Conservation (phyloP, 2,888 invertebrate genomes). For the Macrosiphum euphorbiae region DNA sequence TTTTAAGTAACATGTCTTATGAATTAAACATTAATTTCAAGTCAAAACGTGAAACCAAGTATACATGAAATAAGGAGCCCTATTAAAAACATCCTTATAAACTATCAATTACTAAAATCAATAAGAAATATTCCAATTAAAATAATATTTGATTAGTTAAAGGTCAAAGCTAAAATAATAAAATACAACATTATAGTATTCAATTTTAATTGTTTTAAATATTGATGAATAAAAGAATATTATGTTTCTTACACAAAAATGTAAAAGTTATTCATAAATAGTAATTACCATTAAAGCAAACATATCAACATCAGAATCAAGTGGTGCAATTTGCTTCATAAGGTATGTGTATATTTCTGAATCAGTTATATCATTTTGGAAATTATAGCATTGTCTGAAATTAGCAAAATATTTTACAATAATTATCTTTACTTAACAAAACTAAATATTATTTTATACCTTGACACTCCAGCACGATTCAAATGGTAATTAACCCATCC, state of each 20-base stretch:
- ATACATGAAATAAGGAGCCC: too few relatives aligned
- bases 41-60: too few relatives aligned
- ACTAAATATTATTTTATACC: constrained; percentile 66
- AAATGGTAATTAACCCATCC: constrained; percentile 99
- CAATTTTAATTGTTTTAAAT: neutral
- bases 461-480: constrained; percentile 86
- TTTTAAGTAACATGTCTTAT: too few relatives aligned
- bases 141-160: neutral
- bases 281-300: constrained; percentile 82
- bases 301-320: constrained; percentile 85
- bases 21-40: too few relatives aligned
- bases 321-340: constrained; percentile 94
- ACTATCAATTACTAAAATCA: neutral
- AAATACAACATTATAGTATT: neutral
- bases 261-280: neutral
- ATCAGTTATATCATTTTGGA: constrained; percentile 94
- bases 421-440: neutral
- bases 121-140: neutral
- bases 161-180: too few relatives aligned
- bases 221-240: neutral
- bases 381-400: constrained; percentile 85
- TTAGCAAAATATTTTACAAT: constrained; percentile 29
- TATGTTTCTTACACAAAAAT: too few relatives aligned
- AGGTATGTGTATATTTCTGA: constrained; percentile 96
- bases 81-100: neutral